Evolutionary conservation across 1,140 invertebrate genomes (phyloP).

Genomic region (Dendroctonus valens): DNA sequence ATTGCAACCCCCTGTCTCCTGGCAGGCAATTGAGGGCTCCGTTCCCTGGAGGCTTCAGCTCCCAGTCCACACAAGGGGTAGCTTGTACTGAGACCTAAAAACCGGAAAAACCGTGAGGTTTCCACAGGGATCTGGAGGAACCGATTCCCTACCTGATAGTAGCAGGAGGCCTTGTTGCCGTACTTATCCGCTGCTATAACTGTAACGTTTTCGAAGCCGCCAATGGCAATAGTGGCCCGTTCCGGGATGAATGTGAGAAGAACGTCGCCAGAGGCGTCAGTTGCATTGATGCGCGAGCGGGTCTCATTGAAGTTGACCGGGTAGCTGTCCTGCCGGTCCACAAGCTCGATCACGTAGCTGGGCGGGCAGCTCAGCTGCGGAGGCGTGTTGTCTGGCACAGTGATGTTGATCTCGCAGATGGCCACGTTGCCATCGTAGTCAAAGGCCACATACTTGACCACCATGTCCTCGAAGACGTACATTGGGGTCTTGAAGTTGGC

Average conservation of each 20-base stretch:
- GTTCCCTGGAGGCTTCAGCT: slow-evolving; percentile 82
- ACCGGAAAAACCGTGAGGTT: slow-evolving; percentile 48
- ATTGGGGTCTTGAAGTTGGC: slow-evolving; percentile 87
- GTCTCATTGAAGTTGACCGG: slow-evolving; percentile 92
- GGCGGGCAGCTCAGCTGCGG: slow-evolving; percentile 92
- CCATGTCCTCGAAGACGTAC: slow-evolving; percentile 85
- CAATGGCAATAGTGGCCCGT: slow-evolving; percentile 81
- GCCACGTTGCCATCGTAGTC: slow-evolving; percentile 97
- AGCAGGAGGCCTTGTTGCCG: slow-evolving; percentile 86
- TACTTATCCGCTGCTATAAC: slow-evolving; percentile 85
- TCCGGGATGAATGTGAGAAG: slow-evolving; percentile 81
- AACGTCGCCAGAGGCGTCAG: slow-evolving; percentile 88
- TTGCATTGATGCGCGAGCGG: slow-evolving; percentile 77
- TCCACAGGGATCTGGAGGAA: slow-evolving; percentile 46
- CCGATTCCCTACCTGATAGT: slow-evolving; percentile 73
- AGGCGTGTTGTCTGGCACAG: slow-evolving; percentile 90
- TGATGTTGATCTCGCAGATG: slow-evolving; percentile 95
- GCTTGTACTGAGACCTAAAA: slow-evolving; percentile 74
- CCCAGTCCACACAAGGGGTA: slow-evolving; percentile 92
- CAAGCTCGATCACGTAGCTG: slow-evolving; percentile 91
- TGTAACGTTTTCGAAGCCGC: slow-evolving; percentile 92
- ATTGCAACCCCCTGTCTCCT: slow-evolving; percentile 78
- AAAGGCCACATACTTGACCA: slow-evolving; percentile 93
- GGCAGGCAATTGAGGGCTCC: slow-evolving; percentile 85
- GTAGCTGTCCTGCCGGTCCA: slow-evolving; percentile 87